Base-by-base conservation (phyloP, 1,140 invertebrate genomes). In the Philopotamus ludificatus region DNA sequence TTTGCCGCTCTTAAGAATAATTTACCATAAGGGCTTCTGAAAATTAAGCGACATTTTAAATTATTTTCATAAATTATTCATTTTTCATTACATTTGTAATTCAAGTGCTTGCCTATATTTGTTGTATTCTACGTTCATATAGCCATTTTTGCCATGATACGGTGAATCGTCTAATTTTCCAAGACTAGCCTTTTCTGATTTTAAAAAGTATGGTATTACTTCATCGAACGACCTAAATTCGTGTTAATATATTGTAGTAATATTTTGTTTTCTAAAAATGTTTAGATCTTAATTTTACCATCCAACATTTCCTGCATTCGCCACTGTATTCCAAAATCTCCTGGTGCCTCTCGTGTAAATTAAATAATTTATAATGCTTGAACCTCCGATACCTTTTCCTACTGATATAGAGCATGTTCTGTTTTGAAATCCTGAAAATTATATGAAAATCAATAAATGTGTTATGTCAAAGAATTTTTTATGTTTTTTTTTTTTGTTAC, bases 361-460 rank as follows among this genome's bases (percentile, higher is more conserved):
- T 90, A 94, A 92, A 49, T 86, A 91, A 74, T 95, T 94, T 16
- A 95, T 84, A 1, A 89, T 85, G 18, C 87, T 90, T 0, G 86
- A 84, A 1, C 92, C 92, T 1, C 92, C 92, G 0, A 90, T 71
- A 0, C 81, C 84, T 72, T 81, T 85, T 2, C 86, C 87, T 49
- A 84, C 73, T 0, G 85, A 83, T 78, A 83, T 81, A 28, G 76
- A 81, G 68, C 85, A 87, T 26, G 76, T 74, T 76, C 73, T 10
- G 16, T 47, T 21, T 9, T 60, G 22, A 2, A 60, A 20, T 15
- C 26, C 57, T 60, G 12, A 25, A 47, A 60, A 8, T 47, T 21
- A 60, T 15, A 39, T 41, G 8, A 57, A 18, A 39, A 39, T 20
- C 9, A 15, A 41, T 41, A 8, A 12, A 18, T 20, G 3, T 22